phyloP scores from a whole-genome alignment of 1,140 invertebrate genomes.

The Drosophila insularis region DNA sequence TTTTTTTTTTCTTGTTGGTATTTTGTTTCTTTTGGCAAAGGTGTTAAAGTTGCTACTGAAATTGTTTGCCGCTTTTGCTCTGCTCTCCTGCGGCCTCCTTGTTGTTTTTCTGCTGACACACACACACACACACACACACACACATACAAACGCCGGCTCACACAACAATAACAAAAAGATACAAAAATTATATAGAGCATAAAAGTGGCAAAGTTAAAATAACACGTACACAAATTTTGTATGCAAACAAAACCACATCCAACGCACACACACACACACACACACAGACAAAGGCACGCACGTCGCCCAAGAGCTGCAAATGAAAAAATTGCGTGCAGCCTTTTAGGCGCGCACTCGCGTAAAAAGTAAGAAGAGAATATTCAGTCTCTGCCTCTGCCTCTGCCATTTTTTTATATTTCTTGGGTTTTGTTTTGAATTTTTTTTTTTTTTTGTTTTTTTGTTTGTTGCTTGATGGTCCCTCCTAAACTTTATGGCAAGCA shows the following conservation, averaged over 20 bases:
- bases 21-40: slow-evolving; percentile 27
- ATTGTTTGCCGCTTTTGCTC: slow-evolving; percentile 5
- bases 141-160: not conserved
- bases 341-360: slow-evolving; percentile 62
- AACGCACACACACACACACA: slow-evolving; percentile 6
- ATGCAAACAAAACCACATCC: slow-evolving; percentile 67
- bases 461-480: slow-evolving; percentile 57
- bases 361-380: slow-evolving; percentile 36
- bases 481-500: slow-evolving; percentile 71
- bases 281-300: slow-evolving; percentile 32
- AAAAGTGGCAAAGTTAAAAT: slow-evolving; percentile 63
- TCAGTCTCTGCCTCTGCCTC: not conserved
- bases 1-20: slow-evolving; percentile 16
- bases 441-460: slow-evolving; percentile 35
- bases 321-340: slow-evolving; percentile 75
- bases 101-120: slow-evolving; percentile 30
- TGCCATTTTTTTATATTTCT: no score
- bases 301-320: slow-evolving; percentile 44
- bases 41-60: slow-evolving; percentile 50
- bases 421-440: no score
- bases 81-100: not conserved
- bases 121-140: not conserved
- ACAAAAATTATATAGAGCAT: slow-evolving; percentile 47
- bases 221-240: slow-evolving; percentile 73
- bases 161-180: slow-evolving; percentile 42